Evolutionary conservation across 2,888 invertebrate species (phyloP).

Genomic region (Thecocarcelia acutangulata): DNA sequence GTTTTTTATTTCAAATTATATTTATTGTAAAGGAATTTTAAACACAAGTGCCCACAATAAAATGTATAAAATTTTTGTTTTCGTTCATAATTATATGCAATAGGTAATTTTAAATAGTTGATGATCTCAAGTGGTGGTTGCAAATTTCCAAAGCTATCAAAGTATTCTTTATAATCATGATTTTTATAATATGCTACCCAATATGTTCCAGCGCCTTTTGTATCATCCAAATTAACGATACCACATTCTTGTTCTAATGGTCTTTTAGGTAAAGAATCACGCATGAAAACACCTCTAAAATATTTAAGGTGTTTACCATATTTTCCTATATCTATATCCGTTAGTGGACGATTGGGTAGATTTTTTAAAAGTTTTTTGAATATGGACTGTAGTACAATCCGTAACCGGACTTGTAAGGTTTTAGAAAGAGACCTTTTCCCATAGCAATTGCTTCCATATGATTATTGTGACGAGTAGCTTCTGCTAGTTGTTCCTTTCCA

Average conservation of each 20-base stretch:
- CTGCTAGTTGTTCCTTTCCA: conserved; percentile 16
- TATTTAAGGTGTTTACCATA: too few relatives aligned
- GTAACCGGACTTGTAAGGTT: conserved; percentile 14
- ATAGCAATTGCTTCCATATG: conserved; percentile 25
- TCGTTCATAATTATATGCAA: too few relatives aligned
- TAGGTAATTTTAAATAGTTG: not conserved
- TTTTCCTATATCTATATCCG: not conserved
- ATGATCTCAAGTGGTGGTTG: not conserved
- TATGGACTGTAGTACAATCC: not conserved
- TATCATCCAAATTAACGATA: conserved; percentile 2
- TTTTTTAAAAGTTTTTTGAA: conserved; percentile 6
- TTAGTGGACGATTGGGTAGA: not conserved
- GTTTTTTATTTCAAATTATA: too few relatives aligned
- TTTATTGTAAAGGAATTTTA: too few relatives aligned
- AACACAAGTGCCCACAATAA: too few relatives aligned
- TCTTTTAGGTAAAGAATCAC: too few relatives aligned
- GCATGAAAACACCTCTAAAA: too few relatives aligned
- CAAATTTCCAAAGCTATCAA: conserved; percentile 27
- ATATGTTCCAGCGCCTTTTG: not conserved
- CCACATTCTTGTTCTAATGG: not conserved
- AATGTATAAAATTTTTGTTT: too few relatives aligned
- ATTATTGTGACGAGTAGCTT: conserved; percentile 4
- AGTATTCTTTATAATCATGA: not conserved
- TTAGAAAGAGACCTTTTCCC: conserved; percentile 28
- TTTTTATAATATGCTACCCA: conserved; percentile 7